These are phyloP conservation scores for Sus scrofa DNA, from an alignment of 2,113 vertebrate species.

Conservation along the genomic window T2T-Sscrofa CM000826.6:104258501-104259000, in stretches of 20 bases:
- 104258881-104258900: slow-evolving; percentile 50
- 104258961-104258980: slow-evolving; percentile 46
- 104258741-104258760: background rate
- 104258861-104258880: slow-evolving; percentile 16
- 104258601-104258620: slow-evolving; percentile 32
- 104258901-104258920: slow-evolving; percentile 28
- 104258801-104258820: background rate
- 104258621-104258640: slow-evolving; percentile 45
- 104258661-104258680: background rate
- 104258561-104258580: background rate
- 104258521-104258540: background rate
- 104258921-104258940: background rate
- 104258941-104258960: slow-evolving; percentile 42
- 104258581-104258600: slow-evolving; percentile 22
- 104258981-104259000: slow-evolving; percentile 55
- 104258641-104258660: slow-evolving; percentile 64
- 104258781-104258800: slow-evolving; percentile 49
- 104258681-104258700: background rate
- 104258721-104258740: slow-evolving; percentile 32
- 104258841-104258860: background rate
- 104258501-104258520: background rate
- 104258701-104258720: slow-evolving; percentile 25
- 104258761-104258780: background rate
- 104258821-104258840: slow-evolving; percentile 26
- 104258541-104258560: slow-evolving; percentile 48